Evolutionary conservation across 2,888 invertebrate species (phyloP).

Genomic region (Cryptocephalus primarius): DNA sequence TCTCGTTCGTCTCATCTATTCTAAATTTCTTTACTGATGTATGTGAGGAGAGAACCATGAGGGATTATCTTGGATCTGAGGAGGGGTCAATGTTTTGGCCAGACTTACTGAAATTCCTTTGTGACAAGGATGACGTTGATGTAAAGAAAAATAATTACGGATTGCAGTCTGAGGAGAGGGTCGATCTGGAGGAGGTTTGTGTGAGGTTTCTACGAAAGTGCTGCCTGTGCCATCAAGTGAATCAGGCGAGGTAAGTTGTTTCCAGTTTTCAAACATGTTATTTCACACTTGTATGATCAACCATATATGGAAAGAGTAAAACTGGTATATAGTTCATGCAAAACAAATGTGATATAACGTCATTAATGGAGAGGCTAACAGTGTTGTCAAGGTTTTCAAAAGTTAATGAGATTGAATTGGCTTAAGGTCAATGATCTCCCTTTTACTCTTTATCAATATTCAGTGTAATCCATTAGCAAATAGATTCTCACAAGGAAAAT

Average conservation of each 20-base stretch:
- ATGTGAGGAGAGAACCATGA: constrained; percentile 68
- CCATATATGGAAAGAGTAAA: no score
- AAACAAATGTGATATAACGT: no score
- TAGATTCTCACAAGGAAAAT: no score
- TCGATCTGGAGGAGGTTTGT: constrained; percentile 61
- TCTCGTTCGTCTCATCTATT: constrained; percentile 52
- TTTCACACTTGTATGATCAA: no score
- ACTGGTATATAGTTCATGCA: no score
- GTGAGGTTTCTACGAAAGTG: constrained; percentile 74
- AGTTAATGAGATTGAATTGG: no score
- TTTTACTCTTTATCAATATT: no score
- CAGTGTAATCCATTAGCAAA: no score
- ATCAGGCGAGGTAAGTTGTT: constrained; percentile 53
- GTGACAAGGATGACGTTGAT: constrained; percentile 35
- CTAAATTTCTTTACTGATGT: constrained; percentile 75
- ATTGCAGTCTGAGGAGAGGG: constrained; percentile 36
- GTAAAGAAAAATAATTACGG: constrained; percentile 11
- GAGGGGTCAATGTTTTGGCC: constrained; percentile 81
- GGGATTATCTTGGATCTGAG: constrained; percentile 76
- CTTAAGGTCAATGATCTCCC: no score
- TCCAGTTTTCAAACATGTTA: neutral
- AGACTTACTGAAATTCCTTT: constrained; percentile 64
- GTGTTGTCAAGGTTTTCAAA: no score
- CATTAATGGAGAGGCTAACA: no score
- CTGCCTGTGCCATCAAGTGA: constrained; percentile 72